Conservation (phyloP, 2,888 invertebrate genomes). For the Hirtodrosophila confusa region DNA sequence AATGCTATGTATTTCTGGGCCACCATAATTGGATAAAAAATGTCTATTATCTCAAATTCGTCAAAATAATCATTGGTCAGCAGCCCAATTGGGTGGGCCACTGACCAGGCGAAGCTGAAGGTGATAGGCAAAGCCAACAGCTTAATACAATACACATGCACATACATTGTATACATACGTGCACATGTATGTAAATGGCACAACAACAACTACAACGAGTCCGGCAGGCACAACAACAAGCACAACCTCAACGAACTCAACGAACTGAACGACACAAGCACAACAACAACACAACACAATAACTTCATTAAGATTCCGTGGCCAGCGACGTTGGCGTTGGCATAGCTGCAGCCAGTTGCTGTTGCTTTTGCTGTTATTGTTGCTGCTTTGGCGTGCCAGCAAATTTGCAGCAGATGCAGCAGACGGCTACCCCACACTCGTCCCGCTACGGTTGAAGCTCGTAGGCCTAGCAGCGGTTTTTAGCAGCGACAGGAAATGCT, state of each 20-base stretch:
- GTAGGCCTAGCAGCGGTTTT: conserved; percentile 61
- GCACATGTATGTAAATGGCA: conserved; percentile 39
- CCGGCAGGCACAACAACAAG: conserved; percentile 19
- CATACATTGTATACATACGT: conserved; percentile 1
- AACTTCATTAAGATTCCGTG: conserved; percentile 77
- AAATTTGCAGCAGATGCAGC: conserved; percentile 52
- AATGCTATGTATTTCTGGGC: too few species aligned
- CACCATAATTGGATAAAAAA: too few species aligned
- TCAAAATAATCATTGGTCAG: not conserved
- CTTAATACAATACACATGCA: conserved; percentile 13
- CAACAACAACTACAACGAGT: conserved; percentile 28
- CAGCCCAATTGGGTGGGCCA: conserved; percentile 25
- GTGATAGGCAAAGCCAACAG: conserved; percentile 30
- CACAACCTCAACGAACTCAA: conserved; percentile 22
- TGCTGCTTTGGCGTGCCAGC: conserved; percentile 48
- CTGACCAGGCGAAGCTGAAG: conserved; percentile 10
- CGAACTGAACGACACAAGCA: conserved; percentile 22
- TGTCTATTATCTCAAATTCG: too few species aligned
- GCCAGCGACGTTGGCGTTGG: conserved; percentile 42
- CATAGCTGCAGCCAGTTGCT: conserved; percentile 36
- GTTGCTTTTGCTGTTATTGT: conserved; percentile 26
- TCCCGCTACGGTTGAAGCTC: conserved; percentile 18
- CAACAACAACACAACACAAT: conserved; percentile 58
- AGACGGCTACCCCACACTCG: conserved; percentile 26
- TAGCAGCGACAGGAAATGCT: conserved; percentile 72